A percentile compares a stretch with the other conserved stretches of the same genome.
phyloP scores from a whole-genome alignment of 2,888 invertebrate genomes.

The Rhamnusium bicolor region DNA sequence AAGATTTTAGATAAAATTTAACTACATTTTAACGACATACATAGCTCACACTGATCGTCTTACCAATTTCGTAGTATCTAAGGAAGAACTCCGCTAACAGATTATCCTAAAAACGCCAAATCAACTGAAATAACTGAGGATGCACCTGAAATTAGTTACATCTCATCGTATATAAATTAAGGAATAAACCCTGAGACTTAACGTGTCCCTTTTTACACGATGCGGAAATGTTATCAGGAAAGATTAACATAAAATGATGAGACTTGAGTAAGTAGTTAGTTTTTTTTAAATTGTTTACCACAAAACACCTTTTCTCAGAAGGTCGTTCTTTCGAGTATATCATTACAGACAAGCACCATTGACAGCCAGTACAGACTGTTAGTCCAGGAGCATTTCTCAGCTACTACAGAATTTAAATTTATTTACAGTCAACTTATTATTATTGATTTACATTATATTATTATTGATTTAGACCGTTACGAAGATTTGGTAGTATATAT shows the following conservation, averaged over 20 bases:
- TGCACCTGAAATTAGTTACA: not conserved
- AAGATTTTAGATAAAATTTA: conserved; percentile 18
- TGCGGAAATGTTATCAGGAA: not conserved
- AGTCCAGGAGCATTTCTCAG: too few relatives aligned
- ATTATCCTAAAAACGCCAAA: not conserved
- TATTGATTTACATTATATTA: too few relatives aligned
- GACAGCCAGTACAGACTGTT: too few relatives aligned
- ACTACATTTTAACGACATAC: conserved; percentile 11
- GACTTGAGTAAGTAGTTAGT: not conserved
- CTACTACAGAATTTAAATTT: too few relatives aligned
- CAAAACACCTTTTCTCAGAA: too few relatives aligned
- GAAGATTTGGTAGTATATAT: too few relatives aligned
- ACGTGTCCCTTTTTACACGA: not conserved
- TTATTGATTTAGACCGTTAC: too few relatives aligned
- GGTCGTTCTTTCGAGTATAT: too few relatives aligned
- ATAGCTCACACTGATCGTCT: not conserved
- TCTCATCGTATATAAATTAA: not conserved
- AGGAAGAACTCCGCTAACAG: not conserved
- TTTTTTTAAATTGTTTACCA: too few relatives aligned
- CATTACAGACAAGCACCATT: too few relatives aligned
- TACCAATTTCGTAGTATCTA: not conserved
- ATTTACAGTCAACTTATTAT: too few relatives aligned
- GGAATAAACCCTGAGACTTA: not conserved
- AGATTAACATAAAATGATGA: not conserved
- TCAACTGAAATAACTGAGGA: not conserved